Percentiles rank a stretch among this genome's conserved stretches.
Conservation (phyloP, 2,113 vertebrate species). For the Bubo scandiacus region DNA sequence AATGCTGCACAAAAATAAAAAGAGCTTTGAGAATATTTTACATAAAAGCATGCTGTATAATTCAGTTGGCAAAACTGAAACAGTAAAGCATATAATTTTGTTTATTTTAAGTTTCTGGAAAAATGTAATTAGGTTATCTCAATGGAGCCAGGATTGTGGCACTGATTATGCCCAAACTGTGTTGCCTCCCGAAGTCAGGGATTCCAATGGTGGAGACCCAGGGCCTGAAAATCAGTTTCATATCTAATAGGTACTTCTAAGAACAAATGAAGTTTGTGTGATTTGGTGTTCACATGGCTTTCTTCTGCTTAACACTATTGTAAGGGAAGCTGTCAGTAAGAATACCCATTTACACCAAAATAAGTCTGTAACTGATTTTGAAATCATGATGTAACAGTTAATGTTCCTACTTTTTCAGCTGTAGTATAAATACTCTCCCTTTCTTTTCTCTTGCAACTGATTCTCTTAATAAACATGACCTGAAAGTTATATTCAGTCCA, state of each 20-base stretch:
- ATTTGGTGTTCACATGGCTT: not conserved
- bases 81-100: not conserved
- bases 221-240: not conserved
- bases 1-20: not conserved
- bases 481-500: not conserved
- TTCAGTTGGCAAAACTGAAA: not conserved
- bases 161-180: not conserved
- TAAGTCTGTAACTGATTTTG: not conserved
- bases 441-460: not conserved
- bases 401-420: not conserved
- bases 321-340: not conserved
- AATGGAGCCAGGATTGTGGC: not conserved
- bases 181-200: not conserved
- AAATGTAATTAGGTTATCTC: not conserved
- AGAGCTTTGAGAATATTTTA: not conserved
- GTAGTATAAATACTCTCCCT: not conserved
- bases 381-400: not conserved
- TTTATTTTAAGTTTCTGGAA: not conserved
- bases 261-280: not conserved
- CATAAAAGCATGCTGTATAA: not conserved
- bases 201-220: not conserved
- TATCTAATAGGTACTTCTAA: not conserved
- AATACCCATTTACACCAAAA: not conserved
- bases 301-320: not conserved
- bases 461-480: not conserved